Base-by-base conservation (phyloP, 2,797 vertebrate species). In the Telmatherina bonti region DNA sequence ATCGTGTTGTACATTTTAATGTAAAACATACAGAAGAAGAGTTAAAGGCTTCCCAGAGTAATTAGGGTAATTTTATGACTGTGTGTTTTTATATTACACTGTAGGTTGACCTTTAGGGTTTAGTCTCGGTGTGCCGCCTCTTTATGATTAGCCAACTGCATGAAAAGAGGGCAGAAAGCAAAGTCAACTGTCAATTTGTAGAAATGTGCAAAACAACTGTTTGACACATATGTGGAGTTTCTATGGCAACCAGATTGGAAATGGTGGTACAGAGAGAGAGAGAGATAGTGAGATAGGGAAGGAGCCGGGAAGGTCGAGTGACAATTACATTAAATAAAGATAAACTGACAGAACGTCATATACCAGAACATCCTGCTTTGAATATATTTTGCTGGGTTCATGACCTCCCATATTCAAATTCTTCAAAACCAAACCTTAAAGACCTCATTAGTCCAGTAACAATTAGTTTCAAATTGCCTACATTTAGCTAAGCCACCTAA, bases 191-290 rank as follows among this genome's bases (percentile, higher is more conserved):
- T 86, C 83, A 86, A 87, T 88, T 85, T 72, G 72, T 77, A 51
- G 74, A 74, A 85, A 18, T 6, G 16, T 18, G 15, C 15, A 18
- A 91, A 92, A 91, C 91, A 94, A 91, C 91, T 93, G 91, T 91
- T 84, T 13, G 22, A 88, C 72, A 89, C 72, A 68, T 91, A 91
- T 91, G 82, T 88, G 89, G 76, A 72, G 91, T 95, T 93, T 91
- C 92, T 86, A 93, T 94, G 83, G 89, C 81, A 92, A 94, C 91
- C 74, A 76, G 79, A 78, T 53, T 47, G 76, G 77, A 85, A 68
- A 62, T 60, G 41, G 70, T 22, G 43, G 22, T 43, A 65, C 18
- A 24, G 38, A 62, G 58, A 60, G 51, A 31, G 58, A 69, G 67
- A 16, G 2, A 26, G 41, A 13, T 29, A 66, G 33, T 61, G 57